Base-by-base conservation (phyloP, 2,797 vertebrate genomes). In the Manis pentadactyla region DNA sequence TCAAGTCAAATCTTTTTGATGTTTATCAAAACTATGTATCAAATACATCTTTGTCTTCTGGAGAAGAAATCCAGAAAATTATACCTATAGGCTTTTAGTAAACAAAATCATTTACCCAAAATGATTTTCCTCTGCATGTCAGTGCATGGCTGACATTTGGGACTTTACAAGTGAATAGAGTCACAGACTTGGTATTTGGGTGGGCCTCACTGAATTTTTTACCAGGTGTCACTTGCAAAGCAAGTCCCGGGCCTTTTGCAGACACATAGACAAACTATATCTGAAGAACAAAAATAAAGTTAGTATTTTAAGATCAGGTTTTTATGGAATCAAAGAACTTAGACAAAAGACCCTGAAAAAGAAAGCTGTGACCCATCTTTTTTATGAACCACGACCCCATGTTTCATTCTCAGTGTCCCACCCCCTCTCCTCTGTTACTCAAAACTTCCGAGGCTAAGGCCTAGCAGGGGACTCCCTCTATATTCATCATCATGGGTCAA, bases 1-100 rank as follows among this genome's bases (percentile, higher is more conserved):
- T 94, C 46, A 94, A 97, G 95, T 92, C 95, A 98, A 96, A 85
- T 97, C 95, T 85, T 81, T 59, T 51, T 39, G 9, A 69, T 49
- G 25, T 66, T 91, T 93, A 39, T 53, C 61, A 81, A 94, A 92
- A 46, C 42, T 46, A 46, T 46, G 42, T 2, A 11, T 4, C 31
- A 37, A 55, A 63, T 59, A 71, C n/a, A 17, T 63, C 5, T 92
- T 91, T 87, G 23, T 93, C 46, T 92, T 71, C 69, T 5, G 37
- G 8, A 71, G 69, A 63, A 90, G 51, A 90, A 93, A 57, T 46
- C 64, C 51, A 83, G 84, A 95, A 83, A 78, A 69, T 23, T 53
- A 25, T 39, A 55, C 19, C 3, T 5, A 29, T 5, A 34, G 31
- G 6, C 11, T 86, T 79, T 91, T 23, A 18, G 2, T 2, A 29